These are phyloP conservation scores for Daktulosphaira vitifoliae DNA, from an alignment of 1,140 invertebrate species.

Conservation along the genomic window DNA sequence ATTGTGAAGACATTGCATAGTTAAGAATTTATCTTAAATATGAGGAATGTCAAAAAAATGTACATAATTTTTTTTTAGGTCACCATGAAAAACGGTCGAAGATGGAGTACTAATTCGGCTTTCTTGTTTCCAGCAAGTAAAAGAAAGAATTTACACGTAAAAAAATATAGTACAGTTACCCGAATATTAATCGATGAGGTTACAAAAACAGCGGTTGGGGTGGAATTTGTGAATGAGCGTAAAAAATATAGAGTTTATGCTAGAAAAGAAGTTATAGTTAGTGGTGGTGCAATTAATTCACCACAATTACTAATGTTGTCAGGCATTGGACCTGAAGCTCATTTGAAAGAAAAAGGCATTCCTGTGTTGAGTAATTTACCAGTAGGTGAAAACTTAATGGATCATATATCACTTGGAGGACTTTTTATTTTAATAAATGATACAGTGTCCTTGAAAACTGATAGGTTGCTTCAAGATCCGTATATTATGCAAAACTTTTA, in stretches of 20 bases:
- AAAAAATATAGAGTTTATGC: conserved; percentile 45
- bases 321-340: conserved; percentile 60
- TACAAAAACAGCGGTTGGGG: conserved; percentile 53
- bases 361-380: conserved; percentile 53
- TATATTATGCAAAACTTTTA: conserved; percentile 45
- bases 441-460: conserved; percentile 44
- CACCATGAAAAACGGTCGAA: conserved; percentile 53
- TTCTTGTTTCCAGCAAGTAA: conserved; percentile 50
- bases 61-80: conserved; percentile 66
- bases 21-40: too few species aligned
- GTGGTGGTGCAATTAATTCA: conserved; percentile 57
- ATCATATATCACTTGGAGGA: conserved; percentile 57
- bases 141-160: conserved; percentile 60
- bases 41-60: too few species aligned
- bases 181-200: conserved; percentile 57
- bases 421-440: conserved; percentile 46
- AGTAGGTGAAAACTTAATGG: conserved; percentile 46
- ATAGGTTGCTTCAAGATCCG: conserved; percentile 36
- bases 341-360: conserved; percentile 59
- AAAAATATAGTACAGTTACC: conserved; percentile 55
- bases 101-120: conserved; percentile 56
- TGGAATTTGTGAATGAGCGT: conserved; percentile 53
- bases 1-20: too few species aligned
- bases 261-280: conserved; percentile 58
- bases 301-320: conserved; percentile 64